Base-by-base conservation (phyloP, 2,797 vertebrate species). In the Xenopus petersii region DNA sequence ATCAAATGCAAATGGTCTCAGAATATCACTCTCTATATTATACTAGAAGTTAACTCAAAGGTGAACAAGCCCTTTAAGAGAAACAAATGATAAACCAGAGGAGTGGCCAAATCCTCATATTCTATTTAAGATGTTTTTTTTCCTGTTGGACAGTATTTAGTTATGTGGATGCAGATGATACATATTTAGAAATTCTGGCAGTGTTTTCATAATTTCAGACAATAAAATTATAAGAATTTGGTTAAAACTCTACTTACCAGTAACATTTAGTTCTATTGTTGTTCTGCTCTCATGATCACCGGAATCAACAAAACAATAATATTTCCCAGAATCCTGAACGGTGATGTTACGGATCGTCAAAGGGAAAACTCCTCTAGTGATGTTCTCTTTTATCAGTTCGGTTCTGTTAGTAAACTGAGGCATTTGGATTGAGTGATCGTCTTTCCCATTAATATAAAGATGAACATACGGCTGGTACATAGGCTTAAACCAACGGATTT, bases 401-500 rank as follows among this genome's bases (percentile, higher is more conserved):
- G 56, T 78, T 5, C 85, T 65, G 36, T 81, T 81, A 0, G 12
- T 75, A 73, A 77, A 83, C 58, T 79, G 65, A 0, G 70, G 21
- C 66, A 71, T 58, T 60, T 81, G 83, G 47, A 76, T 66, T 0
- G 0, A 8, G 7, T 64, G 36, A 56, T 46, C 77, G 54, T 67
- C 42, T 0, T 2, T 59, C 3, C 65, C 71, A 0, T 64, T 69
- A 1, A 11, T 60, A 11, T 69, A 60, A 17, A 82, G 70, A 2
- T 83, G 59, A 66, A 82, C 74, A 0, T 78, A 71, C 0, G 55
- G 42, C 0, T 73, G 64, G 12, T 13, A 24, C 3, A 12, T 13
- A 15, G 26, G 11, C 21, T 81, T 71, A 59, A 77, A 70, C 85
- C 85, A 86, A 0, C 77, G 58, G 64, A 86, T 56, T 70, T 86